phyloP scores from a whole-genome alignment of 2,888 invertebrate species.

The Prenolepis imparis region DNA sequence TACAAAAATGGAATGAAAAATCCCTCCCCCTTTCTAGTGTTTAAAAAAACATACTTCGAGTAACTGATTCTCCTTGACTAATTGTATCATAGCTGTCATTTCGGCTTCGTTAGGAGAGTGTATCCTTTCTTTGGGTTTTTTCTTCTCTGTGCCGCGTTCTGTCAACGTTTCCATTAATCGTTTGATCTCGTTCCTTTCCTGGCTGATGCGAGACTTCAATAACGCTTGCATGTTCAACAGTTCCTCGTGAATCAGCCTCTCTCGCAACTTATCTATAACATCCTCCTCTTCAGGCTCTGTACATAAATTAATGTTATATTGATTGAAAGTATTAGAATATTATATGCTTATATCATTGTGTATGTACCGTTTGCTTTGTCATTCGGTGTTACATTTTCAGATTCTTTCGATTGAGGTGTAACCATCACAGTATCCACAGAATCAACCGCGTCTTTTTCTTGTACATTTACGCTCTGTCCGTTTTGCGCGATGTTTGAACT shows the following conservation, averaged over 20 bases:
- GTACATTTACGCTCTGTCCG: slow-evolving; percentile 63
- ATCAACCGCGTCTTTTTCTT: slow-evolving; percentile 72
- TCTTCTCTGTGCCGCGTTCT: slow-evolving; percentile 76
- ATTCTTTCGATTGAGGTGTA: slow-evolving; percentile 45
- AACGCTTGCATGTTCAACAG: slow-evolving; percentile 90
- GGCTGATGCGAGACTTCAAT: slow-evolving; percentile 90
- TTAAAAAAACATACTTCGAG: slow-evolving; percentile 87
- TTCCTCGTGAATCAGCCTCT: slow-evolving; percentile 86
- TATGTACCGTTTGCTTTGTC: slow-evolving; percentile 61
- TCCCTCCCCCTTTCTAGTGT: background rate
- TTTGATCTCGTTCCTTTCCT: slow-evolving; percentile 91
- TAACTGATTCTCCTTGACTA: slow-evolving; percentile 89
- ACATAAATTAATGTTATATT: slow-evolving; percentile 44
- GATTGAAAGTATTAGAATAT: slow-evolving; percentile 5
- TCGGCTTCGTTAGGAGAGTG: slow-evolving; percentile 87
- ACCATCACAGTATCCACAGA: slow-evolving; percentile 57
- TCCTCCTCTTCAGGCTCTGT: slow-evolving; percentile 76
- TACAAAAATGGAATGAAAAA: background rate
- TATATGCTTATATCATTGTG: background rate
- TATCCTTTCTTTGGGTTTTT: slow-evolving; percentile 76
- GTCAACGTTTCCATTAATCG: slow-evolving; percentile 86
- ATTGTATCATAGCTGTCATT: slow-evolving; percentile 86
- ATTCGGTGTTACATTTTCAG: slow-evolving; percentile 54
- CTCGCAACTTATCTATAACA: slow-evolving; percentile 80
- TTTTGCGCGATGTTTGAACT: slow-evolving; percentile 49